A percentile compares a stretch with the other conserved stretches of the same genome.
phyloP scores from a whole-genome alignment of 64 coral and sea anemone genomes.

The Porites lutea region DNA sequence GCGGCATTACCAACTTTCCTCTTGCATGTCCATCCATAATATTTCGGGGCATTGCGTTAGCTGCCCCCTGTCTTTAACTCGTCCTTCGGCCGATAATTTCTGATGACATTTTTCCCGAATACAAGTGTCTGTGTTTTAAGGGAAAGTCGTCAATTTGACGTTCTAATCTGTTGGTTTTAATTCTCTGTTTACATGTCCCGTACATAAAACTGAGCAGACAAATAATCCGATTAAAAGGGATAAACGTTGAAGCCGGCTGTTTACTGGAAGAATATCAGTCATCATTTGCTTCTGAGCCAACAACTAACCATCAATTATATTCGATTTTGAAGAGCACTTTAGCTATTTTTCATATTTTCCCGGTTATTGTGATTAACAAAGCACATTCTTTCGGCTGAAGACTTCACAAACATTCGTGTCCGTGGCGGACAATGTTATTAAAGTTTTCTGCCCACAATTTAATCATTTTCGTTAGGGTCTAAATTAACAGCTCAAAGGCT shows the following conservation, averaged over 20 bases:
- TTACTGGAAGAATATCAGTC: not conserved
- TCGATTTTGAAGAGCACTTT: no score
- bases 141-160: not conserved
- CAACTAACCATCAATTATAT: not conserved
- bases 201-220: not conserved
- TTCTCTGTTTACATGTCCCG: slow-evolving; percentile 3
- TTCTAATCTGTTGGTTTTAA: not conserved
- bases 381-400: no score
- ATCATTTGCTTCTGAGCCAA: slow-evolving; percentile 18
- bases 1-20: slow-evolving; percentile 20
- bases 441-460: no score
- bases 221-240: not conserved
- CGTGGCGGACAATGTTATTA: no score
- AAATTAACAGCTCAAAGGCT: no score
- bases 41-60: not conserved
- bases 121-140: not conserved
- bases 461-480: no score
- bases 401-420: no score
- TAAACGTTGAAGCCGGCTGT: not conserved
- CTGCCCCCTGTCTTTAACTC: not conserved
- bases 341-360: no score
- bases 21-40: not conserved
- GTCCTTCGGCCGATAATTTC: not conserved
- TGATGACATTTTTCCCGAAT: not conserved
- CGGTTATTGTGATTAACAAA: no score